phyloP scores from a whole-genome alignment of 2,888 invertebrate genomes.

The Drosophila falleni region DNA sequence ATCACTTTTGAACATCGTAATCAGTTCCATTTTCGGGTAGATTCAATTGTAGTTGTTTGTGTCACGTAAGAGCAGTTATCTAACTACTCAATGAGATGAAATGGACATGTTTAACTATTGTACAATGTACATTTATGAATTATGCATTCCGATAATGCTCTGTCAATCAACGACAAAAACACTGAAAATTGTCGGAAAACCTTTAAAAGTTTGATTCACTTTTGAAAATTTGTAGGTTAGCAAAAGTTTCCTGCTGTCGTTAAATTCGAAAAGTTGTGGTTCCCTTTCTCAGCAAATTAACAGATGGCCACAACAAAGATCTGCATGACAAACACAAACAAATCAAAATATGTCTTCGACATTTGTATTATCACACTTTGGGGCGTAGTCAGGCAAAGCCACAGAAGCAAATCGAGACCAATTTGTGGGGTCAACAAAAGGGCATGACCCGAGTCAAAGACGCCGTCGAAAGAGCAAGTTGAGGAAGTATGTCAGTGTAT shows the following conservation, averaged over 20 bases:
- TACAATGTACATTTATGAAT: slow-evolving; percentile 6
- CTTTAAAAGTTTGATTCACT: neutral
- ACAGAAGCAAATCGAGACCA: slow-evolving; percentile 21
- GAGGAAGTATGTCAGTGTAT: slow-evolving; percentile 17
- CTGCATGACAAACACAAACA: slow-evolving; percentile 9
- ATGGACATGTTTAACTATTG: slow-evolving; percentile 11
- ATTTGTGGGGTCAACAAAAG: slow-evolving; percentile 48
- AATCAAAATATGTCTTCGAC: slow-evolving; percentile 28
- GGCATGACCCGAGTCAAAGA: slow-evolving; percentile 29
- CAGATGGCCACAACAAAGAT: slow-evolving; percentile 54
- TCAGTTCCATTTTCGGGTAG: slow-evolving; percentile 21
- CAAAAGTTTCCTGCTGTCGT: neutral
- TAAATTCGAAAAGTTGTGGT: neutral
- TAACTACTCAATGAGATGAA: neutral
- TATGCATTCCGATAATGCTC: neutral
- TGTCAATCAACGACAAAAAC: neutral
- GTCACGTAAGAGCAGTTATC: slow-evolving; percentile 40
- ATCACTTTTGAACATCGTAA: slow-evolving; percentile 12
- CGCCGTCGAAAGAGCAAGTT: neutral
- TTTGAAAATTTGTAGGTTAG: too few relatives aligned
- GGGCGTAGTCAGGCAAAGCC: slow-evolving; percentile 11
- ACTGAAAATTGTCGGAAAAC: neutral
- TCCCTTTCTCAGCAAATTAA: slow-evolving; percentile 21
- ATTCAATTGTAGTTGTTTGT: slow-evolving; percentile 32
- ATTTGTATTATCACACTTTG: slow-evolving; percentile 40